Conservation (phyloP, 1,140 invertebrate species). For the Monomorium pharaonis region DNA sequence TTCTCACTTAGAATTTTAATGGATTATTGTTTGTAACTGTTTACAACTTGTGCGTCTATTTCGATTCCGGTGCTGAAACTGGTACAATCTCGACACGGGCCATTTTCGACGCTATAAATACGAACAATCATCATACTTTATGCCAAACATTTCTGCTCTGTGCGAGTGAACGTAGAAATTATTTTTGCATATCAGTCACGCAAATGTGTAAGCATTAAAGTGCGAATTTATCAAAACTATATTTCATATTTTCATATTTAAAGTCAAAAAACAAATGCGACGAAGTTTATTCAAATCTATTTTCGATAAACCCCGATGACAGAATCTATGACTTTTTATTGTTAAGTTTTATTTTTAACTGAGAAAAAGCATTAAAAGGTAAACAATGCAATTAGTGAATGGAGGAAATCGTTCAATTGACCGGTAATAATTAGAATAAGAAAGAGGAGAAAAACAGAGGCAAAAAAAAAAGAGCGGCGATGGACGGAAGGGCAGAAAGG, state of each 20-base stretch:
- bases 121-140: conserved; percentile 6
- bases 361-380: not conserved
- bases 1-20: not conserved
- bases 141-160: not conserved
- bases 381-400: not conserved
- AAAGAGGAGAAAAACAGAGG: not conserved
- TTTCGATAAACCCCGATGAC: not conserved
- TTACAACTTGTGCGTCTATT: not conserved
- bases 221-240: not conserved
- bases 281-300: too few relatives aligned
- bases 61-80: conserved; percentile 2
- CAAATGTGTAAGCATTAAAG: conserved; percentile 1
- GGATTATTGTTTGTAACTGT: not conserved
- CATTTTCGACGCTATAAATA: conserved; percentile 2
- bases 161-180: not conserved
- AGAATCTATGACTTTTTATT: not conserved
- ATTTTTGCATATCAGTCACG: not conserved
- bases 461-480: conserved; percentile 44
- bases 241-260: not conserved
- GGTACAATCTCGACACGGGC: not conserved
- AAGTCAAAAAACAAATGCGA: not conserved
- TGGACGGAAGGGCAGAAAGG: not conserved
- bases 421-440: not conserved
- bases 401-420: not conserved
- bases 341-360: not conserved